phyloP scores from a whole-genome alignment of 1,140 invertebrate species.

The Philopotamus ludificatus region DNA sequence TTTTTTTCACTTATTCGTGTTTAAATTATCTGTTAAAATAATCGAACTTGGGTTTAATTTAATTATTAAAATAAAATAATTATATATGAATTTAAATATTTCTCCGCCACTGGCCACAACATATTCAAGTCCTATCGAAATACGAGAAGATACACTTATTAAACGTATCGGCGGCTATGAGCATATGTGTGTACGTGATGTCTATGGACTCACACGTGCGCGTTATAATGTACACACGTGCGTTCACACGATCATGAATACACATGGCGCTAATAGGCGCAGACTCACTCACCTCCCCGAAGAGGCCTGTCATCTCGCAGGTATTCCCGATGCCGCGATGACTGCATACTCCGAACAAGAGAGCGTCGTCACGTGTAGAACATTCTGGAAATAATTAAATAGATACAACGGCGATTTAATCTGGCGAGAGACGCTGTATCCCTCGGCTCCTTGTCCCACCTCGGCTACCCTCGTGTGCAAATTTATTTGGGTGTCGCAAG shows the following conservation, averaged over 20 bases:
- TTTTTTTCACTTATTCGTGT: too few relatives aligned
- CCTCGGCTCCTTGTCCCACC: neutral
- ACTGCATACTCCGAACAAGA: too few relatives aligned
- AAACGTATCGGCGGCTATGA: slow-evolving; percentile 14
- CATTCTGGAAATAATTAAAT: too few relatives aligned
- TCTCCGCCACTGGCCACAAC: slow-evolving; percentile 15
- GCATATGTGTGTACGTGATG: neutral
- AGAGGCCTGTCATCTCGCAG: neutral
- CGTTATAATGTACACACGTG: neutral
- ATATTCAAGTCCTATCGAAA: slow-evolving; percentile 18
- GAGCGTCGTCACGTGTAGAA: too few relatives aligned
- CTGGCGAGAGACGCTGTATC: too few relatives aligned
- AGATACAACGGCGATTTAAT: too few relatives aligned
- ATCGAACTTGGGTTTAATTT: too few relatives aligned
- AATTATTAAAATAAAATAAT: too few relatives aligned
- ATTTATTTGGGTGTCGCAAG: slow-evolving; percentile 36
- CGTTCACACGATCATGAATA: slow-evolving; percentile 1
- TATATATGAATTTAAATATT: too few relatives aligned
- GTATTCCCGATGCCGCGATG: too few relatives aligned
- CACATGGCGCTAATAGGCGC: slow-evolving; percentile 16
- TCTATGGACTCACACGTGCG: neutral
- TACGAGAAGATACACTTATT: slow-evolving; percentile 19
- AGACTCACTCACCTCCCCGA: neutral
- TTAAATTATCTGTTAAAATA: too few relatives aligned
- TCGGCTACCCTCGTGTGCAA: slow-evolving; percentile 13